phyloP scores from a whole-genome alignment of 1,140 invertebrate genomes.

The Idris sp. region DNA sequence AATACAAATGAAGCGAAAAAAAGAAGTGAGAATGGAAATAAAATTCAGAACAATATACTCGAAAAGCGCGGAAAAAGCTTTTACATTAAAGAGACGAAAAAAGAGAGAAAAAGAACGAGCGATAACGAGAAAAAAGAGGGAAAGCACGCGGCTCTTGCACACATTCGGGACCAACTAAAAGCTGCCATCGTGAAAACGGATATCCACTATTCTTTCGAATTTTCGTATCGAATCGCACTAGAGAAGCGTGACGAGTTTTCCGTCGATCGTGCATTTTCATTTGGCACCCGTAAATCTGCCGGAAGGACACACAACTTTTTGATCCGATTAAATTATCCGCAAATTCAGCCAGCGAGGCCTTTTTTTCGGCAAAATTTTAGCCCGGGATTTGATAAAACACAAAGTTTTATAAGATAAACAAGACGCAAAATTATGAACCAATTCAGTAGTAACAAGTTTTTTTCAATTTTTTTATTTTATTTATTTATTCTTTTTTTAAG shows the following conservation, averaged over 20 bases:
- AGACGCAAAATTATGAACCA: conserved; percentile 1
- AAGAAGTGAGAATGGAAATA: conserved; percentile 40
- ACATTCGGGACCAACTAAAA: conserved; percentile 77
- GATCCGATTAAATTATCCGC: conserved; percentile 16
- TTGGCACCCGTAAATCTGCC: conserved; percentile 17
- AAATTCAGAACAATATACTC: conserved; percentile 39
- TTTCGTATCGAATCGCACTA: too few relatives aligned
- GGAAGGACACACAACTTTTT: conserved; percentile 12
- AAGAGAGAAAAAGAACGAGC: conserved; percentile 5
- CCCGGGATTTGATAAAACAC: conserved; percentile 14
- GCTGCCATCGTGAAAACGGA: conserved; percentile 66
- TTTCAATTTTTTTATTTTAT: too few relatives aligned
- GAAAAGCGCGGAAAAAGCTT: conserved; percentile 47
- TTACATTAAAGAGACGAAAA: conserved; percentile 44
- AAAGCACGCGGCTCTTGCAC: conserved; percentile 65
- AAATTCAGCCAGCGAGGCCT: conserved; percentile 22
- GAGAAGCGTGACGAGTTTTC: conserved; percentile 30
- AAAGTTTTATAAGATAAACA: conserved; percentile 25
- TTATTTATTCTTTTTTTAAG: too few relatives aligned
- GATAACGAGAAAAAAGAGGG: conserved; percentile 27
- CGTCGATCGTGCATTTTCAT: conserved; percentile 18
- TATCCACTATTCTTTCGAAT: conserved; percentile 50
- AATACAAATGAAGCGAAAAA: conserved; percentile 27
- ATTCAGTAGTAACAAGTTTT: too few relatives aligned
- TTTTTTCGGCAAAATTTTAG: conserved; percentile 19